Percentiles rank a stretch among this genome's conserved stretches.
Conservation (phyloP, 2,113 vertebrate species). For the Canis aureus region DNA sequence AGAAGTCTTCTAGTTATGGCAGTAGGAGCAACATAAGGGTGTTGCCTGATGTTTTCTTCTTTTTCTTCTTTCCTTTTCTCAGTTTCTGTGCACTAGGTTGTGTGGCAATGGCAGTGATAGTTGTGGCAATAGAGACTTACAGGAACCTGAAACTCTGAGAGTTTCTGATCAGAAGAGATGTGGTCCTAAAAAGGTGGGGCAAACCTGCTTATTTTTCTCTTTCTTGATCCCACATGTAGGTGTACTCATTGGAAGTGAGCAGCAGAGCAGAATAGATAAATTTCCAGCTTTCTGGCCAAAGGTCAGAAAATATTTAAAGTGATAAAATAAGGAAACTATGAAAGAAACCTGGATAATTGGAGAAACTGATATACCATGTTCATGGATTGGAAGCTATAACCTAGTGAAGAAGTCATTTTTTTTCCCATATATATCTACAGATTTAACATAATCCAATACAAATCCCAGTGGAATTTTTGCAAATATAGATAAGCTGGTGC, state of each 20-base stretch:
- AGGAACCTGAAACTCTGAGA: neutral
- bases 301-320: neutral
- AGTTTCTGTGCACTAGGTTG: too few species aligned
- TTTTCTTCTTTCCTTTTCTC: neutral
- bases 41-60: neutral
- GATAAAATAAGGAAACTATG: neutral
- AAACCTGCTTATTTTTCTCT: constrained; percentile 1
- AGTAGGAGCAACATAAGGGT: neutral
- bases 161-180: neutral
- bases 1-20: neutral
- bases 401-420: neutral
- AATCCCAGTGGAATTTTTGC: neutral
- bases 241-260: neutral
- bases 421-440: neutral
- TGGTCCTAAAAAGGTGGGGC: neutral
- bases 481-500: neutral
- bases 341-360: neutral
- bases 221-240: neutral
- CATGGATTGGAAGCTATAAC: neutral
- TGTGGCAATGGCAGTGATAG: neutral
- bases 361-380: neutral
- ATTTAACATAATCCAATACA: neutral
- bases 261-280: neutral
- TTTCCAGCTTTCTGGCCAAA: neutral
- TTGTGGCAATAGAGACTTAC: neutral